These are phyloP conservation scores for Drosophila peninsularis DNA, from an alignment of 2,888 invertebrate genomes.

Conservation along the genomic window DNA sequence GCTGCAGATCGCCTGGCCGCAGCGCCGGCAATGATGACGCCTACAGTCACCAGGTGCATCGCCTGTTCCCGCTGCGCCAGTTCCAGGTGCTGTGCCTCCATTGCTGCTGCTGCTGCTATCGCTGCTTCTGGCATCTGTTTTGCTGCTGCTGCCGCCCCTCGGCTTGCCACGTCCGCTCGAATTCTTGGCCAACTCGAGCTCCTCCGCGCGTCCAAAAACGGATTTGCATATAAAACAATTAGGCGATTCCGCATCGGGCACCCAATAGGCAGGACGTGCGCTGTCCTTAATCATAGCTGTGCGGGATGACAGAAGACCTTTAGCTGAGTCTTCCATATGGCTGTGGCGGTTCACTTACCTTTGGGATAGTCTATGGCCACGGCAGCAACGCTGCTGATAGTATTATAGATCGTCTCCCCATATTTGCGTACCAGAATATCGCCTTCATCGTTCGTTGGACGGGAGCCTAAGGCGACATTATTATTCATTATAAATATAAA, in stretches of 20 bases:
- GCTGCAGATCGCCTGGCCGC: constrained; percentile 90
- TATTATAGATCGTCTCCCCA: constrained; percentile 90
- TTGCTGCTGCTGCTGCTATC: constrained; percentile 28
- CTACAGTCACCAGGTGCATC: constrained; percentile 72
- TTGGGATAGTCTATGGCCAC: constrained; percentile 89
- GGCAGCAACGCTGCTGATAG: constrained; percentile 89
- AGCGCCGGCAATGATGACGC: constrained; percentile 89
- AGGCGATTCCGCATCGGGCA: constrained; percentile 89
- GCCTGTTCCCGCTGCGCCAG: not conserved
- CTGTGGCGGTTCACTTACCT: constrained; percentile 84
- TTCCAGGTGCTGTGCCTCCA: not conserved
- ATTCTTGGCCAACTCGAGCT: constrained; percentile 81
- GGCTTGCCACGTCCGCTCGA: constrained; percentile 25
- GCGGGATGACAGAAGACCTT: not conserved
- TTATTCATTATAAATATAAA: not conserved
- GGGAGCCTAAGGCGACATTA: constrained; percentile 52
- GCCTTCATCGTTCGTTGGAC: constrained; percentile 83
- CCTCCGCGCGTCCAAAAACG: constrained; percentile 86
- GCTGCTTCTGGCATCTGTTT: constrained; percentile 54
- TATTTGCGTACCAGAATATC: constrained; percentile 87
- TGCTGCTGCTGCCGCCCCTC: constrained; percentile 3
- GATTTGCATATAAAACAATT: constrained; percentile 88
- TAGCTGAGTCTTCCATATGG: not conserved
- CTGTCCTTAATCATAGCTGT: constrained; percentile 89
- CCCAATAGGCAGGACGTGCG: constrained; percentile 92